These are phyloP conservation scores for Sebastes diploproa DNA, from an alignment of 2,797 vertebrate species.

Conservation along the genomic window DNA sequence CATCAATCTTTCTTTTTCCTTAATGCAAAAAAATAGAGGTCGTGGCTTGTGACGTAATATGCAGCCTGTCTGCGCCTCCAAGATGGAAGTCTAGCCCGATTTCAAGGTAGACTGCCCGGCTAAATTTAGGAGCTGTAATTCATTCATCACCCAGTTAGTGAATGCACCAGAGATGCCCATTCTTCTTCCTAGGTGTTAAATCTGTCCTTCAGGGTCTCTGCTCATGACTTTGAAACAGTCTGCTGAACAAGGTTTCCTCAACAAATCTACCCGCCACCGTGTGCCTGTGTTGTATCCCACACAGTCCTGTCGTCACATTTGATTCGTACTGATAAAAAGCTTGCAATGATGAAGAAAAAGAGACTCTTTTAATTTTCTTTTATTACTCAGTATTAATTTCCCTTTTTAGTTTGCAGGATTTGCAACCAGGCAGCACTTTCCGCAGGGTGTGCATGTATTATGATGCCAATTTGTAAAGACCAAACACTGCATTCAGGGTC, in stretches of 20 bases:
- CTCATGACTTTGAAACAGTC: conserved; percentile 79
- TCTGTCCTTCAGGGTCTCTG: conserved; percentile 83
- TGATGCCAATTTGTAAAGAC: conserved; percentile 44
- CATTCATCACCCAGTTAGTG: conserved; percentile 82
- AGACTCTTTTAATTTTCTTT: background rate
- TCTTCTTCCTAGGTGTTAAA: conserved; percentile 78
- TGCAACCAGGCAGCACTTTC: conserved; percentile 1
- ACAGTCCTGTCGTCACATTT: conserved; percentile 9
- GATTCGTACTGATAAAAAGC: conserved; percentile 23
- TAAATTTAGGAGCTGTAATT: conserved; percentile 84
- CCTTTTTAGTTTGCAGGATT: background rate
- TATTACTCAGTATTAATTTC: background rate
- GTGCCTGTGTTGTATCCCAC: background rate
- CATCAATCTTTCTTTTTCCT: conserved; percentile 69
- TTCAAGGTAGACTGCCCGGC: conserved; percentile 85
- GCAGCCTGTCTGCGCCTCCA: conserved; percentile 57
- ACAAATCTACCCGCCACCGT: conserved; percentile 50
- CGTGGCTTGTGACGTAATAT: conserved; percentile 67
- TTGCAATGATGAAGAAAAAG: background rate
- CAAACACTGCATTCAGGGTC: conserved; percentile 42
- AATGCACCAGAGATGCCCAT: conserved; percentile 78
- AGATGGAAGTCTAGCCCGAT: conserved; percentile 77
- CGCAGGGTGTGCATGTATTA: conserved; percentile 29
- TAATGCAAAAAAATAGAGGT: conserved; percentile 71
- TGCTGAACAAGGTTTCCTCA: conserved; percentile 65